phyloP scores from a whole-genome alignment of 2,888 invertebrate genomes.

The Lithophane ornitopus region DNA sequence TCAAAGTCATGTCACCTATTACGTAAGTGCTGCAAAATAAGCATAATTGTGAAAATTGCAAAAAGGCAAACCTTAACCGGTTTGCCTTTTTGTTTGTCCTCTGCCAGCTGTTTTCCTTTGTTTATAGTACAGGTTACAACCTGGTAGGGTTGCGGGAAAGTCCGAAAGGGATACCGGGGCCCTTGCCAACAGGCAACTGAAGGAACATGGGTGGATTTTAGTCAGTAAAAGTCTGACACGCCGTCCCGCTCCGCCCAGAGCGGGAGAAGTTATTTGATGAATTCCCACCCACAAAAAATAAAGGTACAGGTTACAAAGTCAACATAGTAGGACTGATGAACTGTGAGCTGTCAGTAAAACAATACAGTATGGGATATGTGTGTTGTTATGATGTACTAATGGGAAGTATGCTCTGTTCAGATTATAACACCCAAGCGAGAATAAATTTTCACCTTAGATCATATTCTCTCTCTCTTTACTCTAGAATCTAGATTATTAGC shows the following conservation, averaged over 20 bases:
- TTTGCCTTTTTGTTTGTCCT: background rate
- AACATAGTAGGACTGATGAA: background rate
- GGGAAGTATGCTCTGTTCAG: background rate
- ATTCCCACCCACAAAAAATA: too few species aligned
- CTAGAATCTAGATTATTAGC: background rate
- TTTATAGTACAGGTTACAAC: background rate
- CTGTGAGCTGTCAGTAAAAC: background rate
- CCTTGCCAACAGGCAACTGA: too few species aligned
- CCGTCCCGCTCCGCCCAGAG: too few species aligned
- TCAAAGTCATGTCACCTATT: constrained; percentile 39
- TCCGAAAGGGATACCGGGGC: too few species aligned
- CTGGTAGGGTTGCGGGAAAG: too few species aligned
- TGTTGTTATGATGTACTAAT: background rate
- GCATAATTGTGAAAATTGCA: background rate
- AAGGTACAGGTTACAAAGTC: background rate
- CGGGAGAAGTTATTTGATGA: too few species aligned
- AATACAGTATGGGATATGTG: too few species aligned
- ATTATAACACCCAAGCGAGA: background rate
- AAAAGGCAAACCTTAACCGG: too few species aligned
- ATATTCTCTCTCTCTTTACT: background rate
- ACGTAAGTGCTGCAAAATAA: constrained; percentile 3
- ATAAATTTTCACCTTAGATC: background rate
- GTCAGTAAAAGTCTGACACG: too few species aligned
- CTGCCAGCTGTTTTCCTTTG: background rate
- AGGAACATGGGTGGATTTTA: too few species aligned